A percentile compares a stretch with the other conserved stretches of the same genome.
Evolutionary conservation across 2,113 vertebrate genomes (phyloP).

Genomic region (Felis catus): DNA sequence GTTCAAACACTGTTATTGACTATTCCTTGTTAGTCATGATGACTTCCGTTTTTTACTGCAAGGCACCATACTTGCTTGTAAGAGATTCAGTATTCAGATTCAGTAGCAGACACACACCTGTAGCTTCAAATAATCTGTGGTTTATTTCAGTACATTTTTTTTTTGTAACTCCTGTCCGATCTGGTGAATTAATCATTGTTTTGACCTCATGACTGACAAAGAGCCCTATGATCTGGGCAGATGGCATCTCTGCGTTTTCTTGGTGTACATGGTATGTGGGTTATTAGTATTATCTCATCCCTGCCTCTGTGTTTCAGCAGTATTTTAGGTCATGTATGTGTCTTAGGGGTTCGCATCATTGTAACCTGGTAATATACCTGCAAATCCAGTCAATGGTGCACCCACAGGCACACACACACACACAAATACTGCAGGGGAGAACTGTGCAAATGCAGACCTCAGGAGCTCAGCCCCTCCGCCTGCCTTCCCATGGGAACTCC

Average conservation of each 20-base stretch:
- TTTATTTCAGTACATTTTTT: background rate
- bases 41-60: background rate
- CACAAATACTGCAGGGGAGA: background rate
- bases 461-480: background rate
- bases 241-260: background rate
- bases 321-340: background rate
- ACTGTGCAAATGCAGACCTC: background rate
- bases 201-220: background rate
- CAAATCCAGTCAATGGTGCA: background rate
- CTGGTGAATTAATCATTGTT: background rate
- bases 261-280: rapidly evolving
- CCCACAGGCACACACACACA: background rate
- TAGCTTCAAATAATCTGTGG: conserved; percentile 7
- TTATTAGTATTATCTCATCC: background rate
- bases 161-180: background rate
- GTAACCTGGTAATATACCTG: background rate
- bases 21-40: background rate
- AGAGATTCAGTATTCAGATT: background rate
- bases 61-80: background rate
- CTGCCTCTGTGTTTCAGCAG: background rate
- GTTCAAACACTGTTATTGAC: background rate
- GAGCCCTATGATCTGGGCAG: background rate
- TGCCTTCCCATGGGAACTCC: background rate
- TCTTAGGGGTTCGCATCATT: background rate
- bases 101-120: background rate